These are phyloP conservation scores for Dasysyrphus albostriatus DNA, from an alignment of 2,888 invertebrate species.

Conservation along the genomic window DNA sequence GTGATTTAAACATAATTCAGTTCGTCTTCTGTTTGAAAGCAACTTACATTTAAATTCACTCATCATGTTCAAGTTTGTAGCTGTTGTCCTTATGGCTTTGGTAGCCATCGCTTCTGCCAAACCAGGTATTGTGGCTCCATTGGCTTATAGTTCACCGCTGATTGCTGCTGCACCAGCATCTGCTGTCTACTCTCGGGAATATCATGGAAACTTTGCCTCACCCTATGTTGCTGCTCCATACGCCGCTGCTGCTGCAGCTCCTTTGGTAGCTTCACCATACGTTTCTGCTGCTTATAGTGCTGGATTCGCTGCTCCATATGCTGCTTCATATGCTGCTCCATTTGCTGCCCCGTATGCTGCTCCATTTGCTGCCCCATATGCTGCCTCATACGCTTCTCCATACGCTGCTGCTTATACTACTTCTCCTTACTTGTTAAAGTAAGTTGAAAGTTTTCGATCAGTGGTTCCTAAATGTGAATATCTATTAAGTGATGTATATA, in stretches of 20 bases:
- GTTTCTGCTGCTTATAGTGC: constrained; percentile 85
- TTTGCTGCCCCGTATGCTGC: constrained; percentile 77
- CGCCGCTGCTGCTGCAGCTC: constrained; percentile 76
- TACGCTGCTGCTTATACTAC: constrained; percentile 78
- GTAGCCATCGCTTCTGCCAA: constrained; percentile 81
- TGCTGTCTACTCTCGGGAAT: constrained; percentile 86
- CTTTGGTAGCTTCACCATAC: constrained; percentile 79
- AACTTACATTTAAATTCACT: constrained; percentile 55
- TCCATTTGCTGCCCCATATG: constrained; percentile 76
- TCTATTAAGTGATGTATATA: constrained; percentile 39
- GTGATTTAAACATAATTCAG: constrained; percentile 54
- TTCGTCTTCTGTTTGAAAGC: constrained; percentile 68
- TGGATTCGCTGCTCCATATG: constrained; percentile 79
- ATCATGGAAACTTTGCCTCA: constrained; percentile 85
- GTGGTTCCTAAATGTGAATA: constrained; percentile 5
- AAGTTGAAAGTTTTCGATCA: neutral
- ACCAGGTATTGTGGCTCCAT: constrained; percentile 81
- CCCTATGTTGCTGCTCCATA: constrained; percentile 80
- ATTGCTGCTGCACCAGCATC: constrained; percentile 83
- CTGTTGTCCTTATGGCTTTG: constrained; percentile 79
- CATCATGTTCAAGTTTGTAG: constrained; percentile 77
- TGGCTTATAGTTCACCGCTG: constrained; percentile 83
- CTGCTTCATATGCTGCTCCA: constrained; percentile 78
- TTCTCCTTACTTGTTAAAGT: constrained; percentile 77
- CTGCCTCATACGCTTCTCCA: constrained; percentile 78